Evolutionary conservation across 2,797 vertebrate species (phyloP), one percentile per base, ranked within the genome.

Genomic region (Gymnoscopelus microlampas): DNA sequence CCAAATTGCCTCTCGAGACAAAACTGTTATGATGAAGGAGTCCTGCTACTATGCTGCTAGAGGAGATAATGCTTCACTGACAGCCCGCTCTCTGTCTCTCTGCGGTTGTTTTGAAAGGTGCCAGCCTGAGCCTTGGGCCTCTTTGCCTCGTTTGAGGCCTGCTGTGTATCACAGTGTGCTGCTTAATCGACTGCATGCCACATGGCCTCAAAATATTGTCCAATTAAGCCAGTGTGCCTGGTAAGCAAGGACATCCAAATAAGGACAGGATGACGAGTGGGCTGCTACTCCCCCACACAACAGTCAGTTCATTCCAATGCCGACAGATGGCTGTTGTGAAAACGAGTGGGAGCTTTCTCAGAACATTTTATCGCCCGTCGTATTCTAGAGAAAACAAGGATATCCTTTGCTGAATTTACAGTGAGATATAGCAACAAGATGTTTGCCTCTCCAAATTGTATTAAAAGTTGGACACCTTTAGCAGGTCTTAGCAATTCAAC

Each of bases 161-260:
- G 83, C 78, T 87, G 85, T 66, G 77, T 50, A 84, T 81, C 78
- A 83, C 60, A 63, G 66, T 3, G 35, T 69, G 47, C 76, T 78
- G 44, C 76, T 78, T 72, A 72, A 80, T 44, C 47, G 58, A 68
- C 73, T 79, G 69, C 64, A 50, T 74, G 75, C 83, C 82, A 85
- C 68, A 86, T 81, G 84, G 61, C 78, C 79, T 79, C 57, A 80
- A 72, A 88, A 84, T 62, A 82, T 84, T 85, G 68, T 72, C 76
- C 68, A 87, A 84, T 90, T 84, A 87, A 79, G 71, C 63, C 59
- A 73, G 58, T 15, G 49, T 73, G 50, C 50, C 35, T 73, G 58
- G 64, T 51, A 60, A 1, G n/a, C 68, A 71, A 72, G 66, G 73
- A 63, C 71, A 73, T 71, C 70, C 74, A 79, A 58, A 68, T 56